Evolutionary conservation across 2,113 vertebrate species (phyloP).

Genomic region (Oncorhynchus masou): DNA sequence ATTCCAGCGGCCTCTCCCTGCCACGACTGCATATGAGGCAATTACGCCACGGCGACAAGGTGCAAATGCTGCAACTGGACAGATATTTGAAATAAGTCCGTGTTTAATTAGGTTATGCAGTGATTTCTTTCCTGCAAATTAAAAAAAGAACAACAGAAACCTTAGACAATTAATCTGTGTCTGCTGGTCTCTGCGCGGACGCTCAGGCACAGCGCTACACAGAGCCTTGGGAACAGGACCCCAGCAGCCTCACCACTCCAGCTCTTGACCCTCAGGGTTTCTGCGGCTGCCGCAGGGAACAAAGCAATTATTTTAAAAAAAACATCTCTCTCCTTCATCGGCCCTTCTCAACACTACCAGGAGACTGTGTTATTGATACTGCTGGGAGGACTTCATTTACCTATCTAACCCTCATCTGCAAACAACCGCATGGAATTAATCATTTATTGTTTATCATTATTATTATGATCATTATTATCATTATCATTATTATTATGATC

Average conservation of each 20-base stretch:
- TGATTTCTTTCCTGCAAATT: constrained; percentile 76
- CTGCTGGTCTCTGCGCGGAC: constrained; percentile 66
- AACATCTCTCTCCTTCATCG: constrained; percentile 84
- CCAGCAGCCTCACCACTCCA: constrained; percentile 68
- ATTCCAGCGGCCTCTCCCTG: not conserved
- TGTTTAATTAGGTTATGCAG: constrained; percentile 80
- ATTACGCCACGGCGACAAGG: constrained; percentile 39
- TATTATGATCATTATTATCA: no score
- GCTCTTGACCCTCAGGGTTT: constrained; percentile 79
- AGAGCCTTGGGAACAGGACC: constrained; percentile 70
- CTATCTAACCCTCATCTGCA: constrained; percentile 78
- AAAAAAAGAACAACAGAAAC: constrained; percentile 71
- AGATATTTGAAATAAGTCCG: constrained; percentile 77
- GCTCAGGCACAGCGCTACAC: constrained; percentile 34
- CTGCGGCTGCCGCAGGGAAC: constrained; percentile 82
- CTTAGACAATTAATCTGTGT: constrained; percentile 89
- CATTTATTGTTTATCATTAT: no score
- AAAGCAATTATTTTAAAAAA: constrained; percentile 86
- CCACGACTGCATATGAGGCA: constrained; percentile 36
- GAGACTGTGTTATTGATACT: constrained; percentile 87
- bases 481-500: no score
- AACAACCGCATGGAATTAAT: constrained; percentile 41
- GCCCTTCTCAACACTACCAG: constrained; percentile 75
- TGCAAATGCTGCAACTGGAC: constrained; percentile 57
- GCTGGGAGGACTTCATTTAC: constrained; percentile 77